phyloP scores from a whole-genome alignment of 2,113 vertebrate genomes.

The Campylomormyrus tamandua region DNA sequence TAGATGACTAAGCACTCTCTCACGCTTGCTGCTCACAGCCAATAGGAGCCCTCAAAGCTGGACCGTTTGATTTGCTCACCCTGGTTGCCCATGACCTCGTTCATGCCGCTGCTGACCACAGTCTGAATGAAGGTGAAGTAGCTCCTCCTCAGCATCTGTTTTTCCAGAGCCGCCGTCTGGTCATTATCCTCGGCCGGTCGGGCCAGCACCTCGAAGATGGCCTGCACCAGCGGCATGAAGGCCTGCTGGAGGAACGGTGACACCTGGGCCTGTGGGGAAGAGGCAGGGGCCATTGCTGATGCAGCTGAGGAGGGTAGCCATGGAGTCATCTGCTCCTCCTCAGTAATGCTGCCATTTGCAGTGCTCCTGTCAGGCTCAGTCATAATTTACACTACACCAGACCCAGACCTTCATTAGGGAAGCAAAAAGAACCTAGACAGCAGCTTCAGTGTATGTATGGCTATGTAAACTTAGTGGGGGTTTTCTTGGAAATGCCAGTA shows the following conservation, averaged over 20 bases:
- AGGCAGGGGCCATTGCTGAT: background rate
- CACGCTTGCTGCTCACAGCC: background rate
- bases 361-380: background rate
- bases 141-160: slow-evolving; percentile 90
- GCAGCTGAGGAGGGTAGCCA: background rate
- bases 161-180: slow-evolving; percentile 90
- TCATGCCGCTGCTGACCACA: slow-evolving; percentile 86
- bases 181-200: slow-evolving; percentile 95
- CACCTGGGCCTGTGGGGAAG: slow-evolving; percentile 71
- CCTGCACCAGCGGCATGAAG: slow-evolving; percentile 90
- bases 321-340: background rate
- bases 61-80: slow-evolving; percentile 55
- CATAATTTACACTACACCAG: background rate
- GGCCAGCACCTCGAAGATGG: slow-evolving; percentile 87
- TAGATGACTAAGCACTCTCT: background rate
- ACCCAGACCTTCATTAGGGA: background rate
- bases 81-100: slow-evolving; percentile 90
- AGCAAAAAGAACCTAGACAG: background rate
- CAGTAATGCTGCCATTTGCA: background rate
- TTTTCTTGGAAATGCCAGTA: background rate
- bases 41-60: background rate
- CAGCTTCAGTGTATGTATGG: background rate
- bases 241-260: slow-evolving; percentile 95
- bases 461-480: background rate
- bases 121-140: slow-evolving; percentile 95